Evolutionary conservation across 1,140 invertebrate species (phyloP).

Genomic region (Lasioglossum albipes): DNA sequence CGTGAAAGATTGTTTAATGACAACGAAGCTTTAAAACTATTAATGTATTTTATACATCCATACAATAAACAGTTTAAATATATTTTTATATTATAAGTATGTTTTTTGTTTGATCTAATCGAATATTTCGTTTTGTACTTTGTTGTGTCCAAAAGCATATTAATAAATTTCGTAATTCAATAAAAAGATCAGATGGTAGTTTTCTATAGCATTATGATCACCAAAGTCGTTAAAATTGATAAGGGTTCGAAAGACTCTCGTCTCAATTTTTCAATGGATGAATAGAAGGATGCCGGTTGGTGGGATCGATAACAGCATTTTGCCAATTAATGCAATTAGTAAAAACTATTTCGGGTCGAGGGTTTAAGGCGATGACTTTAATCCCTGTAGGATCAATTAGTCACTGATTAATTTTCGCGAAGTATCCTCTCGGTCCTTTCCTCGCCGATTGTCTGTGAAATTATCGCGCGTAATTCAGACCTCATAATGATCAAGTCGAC

Average conservation of each 20-base stretch:
- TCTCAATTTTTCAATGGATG: neutral
- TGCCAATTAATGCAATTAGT: constrained; percentile 52
- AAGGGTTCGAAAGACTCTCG: neutral
- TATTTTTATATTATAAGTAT: too few relatives aligned
- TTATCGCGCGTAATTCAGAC: constrained; percentile 66
- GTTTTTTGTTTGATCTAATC: too few relatives aligned
- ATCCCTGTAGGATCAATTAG: constrained; percentile 67
- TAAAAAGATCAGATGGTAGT: neutral
- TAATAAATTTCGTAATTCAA: too few relatives aligned
- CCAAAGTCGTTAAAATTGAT: neutral
- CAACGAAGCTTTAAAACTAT: too few relatives aligned
- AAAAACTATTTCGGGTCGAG: constrained; percentile 28
- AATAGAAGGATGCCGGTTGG: neutral
- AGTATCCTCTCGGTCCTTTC: constrained; percentile 60
- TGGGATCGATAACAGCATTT: neutral
- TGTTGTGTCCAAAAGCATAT: too few relatives aligned
- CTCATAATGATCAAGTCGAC: constrained; percentile 60
- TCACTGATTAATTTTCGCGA: constrained; percentile 64
- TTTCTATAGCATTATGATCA: neutral
- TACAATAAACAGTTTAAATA: too few relatives aligned
- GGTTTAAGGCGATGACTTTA: constrained; percentile 55
- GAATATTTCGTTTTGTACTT: too few relatives aligned
- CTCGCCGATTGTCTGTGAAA: constrained; percentile 69
- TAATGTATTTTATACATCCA: too few relatives aligned
- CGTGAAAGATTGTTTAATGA: too few relatives aligned